Base-by-base conservation (phyloP, 2,113 vertebrate species). In the Macaca mulatta region DNA sequence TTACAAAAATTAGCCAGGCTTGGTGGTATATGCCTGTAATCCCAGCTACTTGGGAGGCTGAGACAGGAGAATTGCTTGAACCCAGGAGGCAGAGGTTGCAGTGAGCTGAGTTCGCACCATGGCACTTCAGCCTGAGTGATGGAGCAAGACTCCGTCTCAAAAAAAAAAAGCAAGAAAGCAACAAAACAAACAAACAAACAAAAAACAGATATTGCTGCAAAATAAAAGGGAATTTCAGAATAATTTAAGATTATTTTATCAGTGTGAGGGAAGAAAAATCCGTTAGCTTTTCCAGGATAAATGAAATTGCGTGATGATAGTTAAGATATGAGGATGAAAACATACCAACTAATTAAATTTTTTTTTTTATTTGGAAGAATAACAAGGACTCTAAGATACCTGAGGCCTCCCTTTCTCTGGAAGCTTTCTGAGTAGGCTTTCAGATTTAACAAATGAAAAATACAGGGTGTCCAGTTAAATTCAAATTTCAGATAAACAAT, bases 401-500 rank as follows among this genome's bases (percentile, higher is more conserved):
- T 77, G 67, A 94, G 30, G 7, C 1, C 13, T 93, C 35, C 30
- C 18, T 93, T 70, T 87, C 23, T 92, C 45, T 87, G 43, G 89
- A 94, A 97, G 30, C 22, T 89, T 89, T 61, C 30, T 78, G 13
- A 72, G 20, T 57, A 90, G 48, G 16, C 80, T 89, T 82, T 45
- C 45, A 95, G 74, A 95, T 74, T 96, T 95, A 81, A 3, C 35
- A 82, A 96, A 67, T 67, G 43, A 89, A 55, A 72, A 91, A 61
- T 27, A 12, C 16, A 79, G 11, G 16, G 55, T 92, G 12, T 23
- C 17, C 25, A 89, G 79, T 82, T 55, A 93, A 93, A 93, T 97
- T 89, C 92, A 67, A 96, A 89, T 95, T 96, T 96, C 79, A 93
- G 78, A 45, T 89, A 27, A 97, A 82, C 3, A 70, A 90, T 64